A percentile compares a stretch with the other conserved stretches of the same genome.
Conservation (phyloP, 2,113 vertebrate species). For the Mola mola region DNA sequence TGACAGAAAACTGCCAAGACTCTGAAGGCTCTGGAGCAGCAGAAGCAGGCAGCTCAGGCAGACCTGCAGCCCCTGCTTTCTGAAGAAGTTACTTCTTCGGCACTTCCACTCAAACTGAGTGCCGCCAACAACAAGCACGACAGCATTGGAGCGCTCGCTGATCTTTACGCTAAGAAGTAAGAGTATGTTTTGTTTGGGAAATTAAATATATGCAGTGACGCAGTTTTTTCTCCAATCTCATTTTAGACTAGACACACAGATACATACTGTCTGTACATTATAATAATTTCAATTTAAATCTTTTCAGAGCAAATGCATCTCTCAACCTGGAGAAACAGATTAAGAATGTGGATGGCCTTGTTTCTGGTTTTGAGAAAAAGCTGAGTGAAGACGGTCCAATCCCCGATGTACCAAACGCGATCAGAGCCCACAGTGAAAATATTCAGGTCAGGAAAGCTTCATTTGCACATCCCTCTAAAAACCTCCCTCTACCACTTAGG, state of each 20-base stretch:
- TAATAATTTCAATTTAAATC: too few species aligned
- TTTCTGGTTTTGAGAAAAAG: constrained; percentile 86
- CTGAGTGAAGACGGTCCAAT: constrained; percentile 85
- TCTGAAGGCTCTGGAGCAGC: constrained; percentile 83
- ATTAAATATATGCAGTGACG: too few species aligned
- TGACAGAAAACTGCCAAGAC: constrained; percentile 79
- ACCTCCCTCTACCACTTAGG: not conserved
- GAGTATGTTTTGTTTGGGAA: constrained; percentile 46
- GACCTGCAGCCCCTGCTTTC: constrained; percentile 85
- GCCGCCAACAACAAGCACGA: constrained; percentile 86
- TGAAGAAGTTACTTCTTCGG: constrained; percentile 77
- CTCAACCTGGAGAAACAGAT: constrained; percentile 90
- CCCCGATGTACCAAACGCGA: constrained; percentile 77
- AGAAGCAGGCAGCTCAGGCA: constrained; percentile 84
- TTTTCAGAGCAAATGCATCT: constrained; percentile 87
- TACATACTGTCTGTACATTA: too few species aligned
- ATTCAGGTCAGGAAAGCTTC: constrained; percentile 83
- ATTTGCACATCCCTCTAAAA: not conserved
- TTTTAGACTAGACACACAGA: too few species aligned
- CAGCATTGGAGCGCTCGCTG: constrained; percentile 81
- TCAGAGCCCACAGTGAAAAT: constrained; percentile 81
- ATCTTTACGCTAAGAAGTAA: constrained; percentile 91
- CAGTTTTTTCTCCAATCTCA: too few species aligned
- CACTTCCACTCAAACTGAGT: constrained; percentile 84
- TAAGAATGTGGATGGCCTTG: constrained; percentile 83